Evolutionary conservation across 1,140 invertebrate species (phyloP), one percentile per base, ranked within the genome.

Genomic region (Epicauta chinensis): DNA sequence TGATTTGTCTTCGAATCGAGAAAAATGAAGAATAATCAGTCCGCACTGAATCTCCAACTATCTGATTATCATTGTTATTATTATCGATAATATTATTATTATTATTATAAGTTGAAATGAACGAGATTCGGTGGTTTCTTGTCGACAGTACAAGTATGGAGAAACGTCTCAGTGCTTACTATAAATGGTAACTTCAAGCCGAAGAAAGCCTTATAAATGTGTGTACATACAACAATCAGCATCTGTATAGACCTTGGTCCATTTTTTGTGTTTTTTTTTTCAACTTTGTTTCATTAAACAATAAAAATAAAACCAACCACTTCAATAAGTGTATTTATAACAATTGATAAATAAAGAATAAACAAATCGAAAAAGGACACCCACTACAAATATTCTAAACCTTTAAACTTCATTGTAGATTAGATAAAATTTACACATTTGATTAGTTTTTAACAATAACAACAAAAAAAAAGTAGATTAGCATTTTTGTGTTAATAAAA

Each of bases 161-260:
- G 49, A 51, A 51, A 51, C 39, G 34, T 41, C 5, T 51, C 38
- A 32, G 40, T 15, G 13, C 17, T 51, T 51, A 51, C 49, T 51
- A 51, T 51, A 51, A 51, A 51, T 51, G 49, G 49, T 43, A 51
- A 43, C 16, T 51, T 51, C 40, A 43, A 40, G 23, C 23, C 40
- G 17, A 51, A 51, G 47, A 41, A 51, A 44, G 41, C 49, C 40
- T 51, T 51, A 51, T 51, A 23, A 23, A 23, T 7, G 23, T 23
- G 23, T 23, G 1, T 23, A 2, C 23, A 23, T 7, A 42, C 40
- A 51, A 32, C 16, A n/a, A 29, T 9, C 42, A 31, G 30, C 23
- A 35, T 16, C 32, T 17, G 11, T 13, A 15, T 14, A 43, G 49
- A 16, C 49, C 49, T 51, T 51, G 49, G 49, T 42, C 49, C 49